Conservation (phyloP, 2,113 vertebrate genomes). For the Ancistrus triradiatus region DNA sequence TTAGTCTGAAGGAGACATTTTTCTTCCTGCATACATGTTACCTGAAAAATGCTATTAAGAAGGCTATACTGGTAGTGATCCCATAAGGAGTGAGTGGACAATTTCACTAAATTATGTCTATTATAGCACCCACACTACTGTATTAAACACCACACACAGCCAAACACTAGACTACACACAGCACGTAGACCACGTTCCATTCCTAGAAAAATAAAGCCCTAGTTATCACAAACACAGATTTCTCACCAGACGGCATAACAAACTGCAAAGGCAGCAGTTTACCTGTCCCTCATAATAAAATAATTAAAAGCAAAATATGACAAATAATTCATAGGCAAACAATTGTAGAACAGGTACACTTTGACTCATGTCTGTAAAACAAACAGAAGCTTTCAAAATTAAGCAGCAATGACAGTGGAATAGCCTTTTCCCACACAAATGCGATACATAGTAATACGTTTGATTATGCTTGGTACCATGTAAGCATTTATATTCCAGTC, state of each 20-base stretch:
- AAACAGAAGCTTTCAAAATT: constrained; percentile 60
- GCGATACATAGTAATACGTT: constrained; percentile 53
- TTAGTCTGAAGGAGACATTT: neutral
- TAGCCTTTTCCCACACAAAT: constrained; percentile 50
- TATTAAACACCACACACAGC: constrained; percentile 15
- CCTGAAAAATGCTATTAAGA: no score
- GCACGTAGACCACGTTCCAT: neutral
- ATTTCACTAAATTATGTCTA: no score
- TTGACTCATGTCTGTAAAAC: constrained; percentile 54
- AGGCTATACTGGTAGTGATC: no score
- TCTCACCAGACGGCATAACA: neutral
- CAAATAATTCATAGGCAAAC: constrained; percentile 26
- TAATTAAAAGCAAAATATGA: neutral
- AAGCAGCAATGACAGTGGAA: constrained; percentile 61
- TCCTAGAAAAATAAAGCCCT: no score
- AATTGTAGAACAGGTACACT: constrained; percentile 49
- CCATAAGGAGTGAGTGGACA: no score
- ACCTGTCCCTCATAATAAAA: neutral
- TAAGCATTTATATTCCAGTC: constrained; percentile 23
- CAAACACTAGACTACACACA: constrained; percentile 5
- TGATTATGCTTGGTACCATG: constrained; percentile 48
- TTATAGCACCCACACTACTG: no score
- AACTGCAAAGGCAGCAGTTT: constrained; percentile 8
- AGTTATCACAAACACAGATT: no score
- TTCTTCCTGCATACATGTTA: no score